These are phyloP conservation scores for Drosophila tsacasi DNA, from an alignment of 1,140 invertebrate species.

Conservation along the genomic window DNA sequence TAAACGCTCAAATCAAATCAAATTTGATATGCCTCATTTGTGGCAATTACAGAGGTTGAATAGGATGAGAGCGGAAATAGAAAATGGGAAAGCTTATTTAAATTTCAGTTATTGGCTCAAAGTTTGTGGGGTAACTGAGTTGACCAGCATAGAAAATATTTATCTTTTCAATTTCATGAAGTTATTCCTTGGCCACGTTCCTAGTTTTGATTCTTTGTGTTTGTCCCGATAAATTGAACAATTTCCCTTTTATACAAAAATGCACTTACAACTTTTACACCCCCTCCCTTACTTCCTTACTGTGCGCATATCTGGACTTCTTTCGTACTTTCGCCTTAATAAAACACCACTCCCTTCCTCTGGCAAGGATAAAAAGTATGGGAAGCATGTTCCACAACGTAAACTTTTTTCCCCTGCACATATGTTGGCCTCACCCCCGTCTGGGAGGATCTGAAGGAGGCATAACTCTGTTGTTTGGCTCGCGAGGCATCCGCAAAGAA, in stretches of 20 bases:
- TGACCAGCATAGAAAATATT: constrained; percentile 64
- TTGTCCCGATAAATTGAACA: constrained; percentile 69
- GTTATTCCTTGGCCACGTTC: constrained; percentile 44
- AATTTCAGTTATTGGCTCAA: constrained; percentile 23
- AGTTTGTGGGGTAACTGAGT: constrained; percentile 16
- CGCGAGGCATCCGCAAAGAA: constrained; percentile 42
- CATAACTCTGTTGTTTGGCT: constrained; percentile 52
- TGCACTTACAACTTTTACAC: constrained; percentile 68
- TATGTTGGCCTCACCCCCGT: constrained; percentile 10
- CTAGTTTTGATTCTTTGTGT: constrained; percentile 42
- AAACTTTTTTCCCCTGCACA: constrained; percentile 42
- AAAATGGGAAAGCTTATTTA: constrained; percentile 18
- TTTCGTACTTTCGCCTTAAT: constrained; percentile 41
- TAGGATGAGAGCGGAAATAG: background rate
- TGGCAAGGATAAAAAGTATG: constrained; percentile 57
- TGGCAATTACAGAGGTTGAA: constrained; percentile 46
- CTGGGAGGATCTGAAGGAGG: constrained; percentile 7
- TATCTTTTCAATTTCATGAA: constrained; percentile 66
- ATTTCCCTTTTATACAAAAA: constrained; percentile 74
- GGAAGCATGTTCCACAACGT: constrained; percentile 50
- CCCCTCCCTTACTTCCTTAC: background rate
- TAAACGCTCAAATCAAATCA: constrained; percentile 62
- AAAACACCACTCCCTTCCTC: constrained; percentile 31
- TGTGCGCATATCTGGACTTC: constrained; percentile 10
- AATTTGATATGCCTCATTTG: constrained; percentile 69